phyloP scores from a whole-genome alignment of 1,140 invertebrate species.

The Eubasilissa regina region DNA sequence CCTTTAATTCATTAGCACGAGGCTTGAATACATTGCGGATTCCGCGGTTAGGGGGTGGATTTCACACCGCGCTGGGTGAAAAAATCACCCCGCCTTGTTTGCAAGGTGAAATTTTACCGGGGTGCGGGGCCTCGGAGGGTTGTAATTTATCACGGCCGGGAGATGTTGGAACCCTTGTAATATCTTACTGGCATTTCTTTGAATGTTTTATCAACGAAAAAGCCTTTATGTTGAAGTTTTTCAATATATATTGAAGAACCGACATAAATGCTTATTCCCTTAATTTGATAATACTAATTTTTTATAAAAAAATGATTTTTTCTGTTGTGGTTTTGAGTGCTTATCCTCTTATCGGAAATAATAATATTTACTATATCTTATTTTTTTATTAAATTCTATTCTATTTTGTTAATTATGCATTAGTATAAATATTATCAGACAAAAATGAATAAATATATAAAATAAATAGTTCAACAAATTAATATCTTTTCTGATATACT shows the following conservation, averaged over 20 bases:
- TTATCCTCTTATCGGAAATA: too few relatives aligned
- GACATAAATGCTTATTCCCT: too few relatives aligned
- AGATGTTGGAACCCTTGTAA: constrained; percentile 31
- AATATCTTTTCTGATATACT: too few relatives aligned
- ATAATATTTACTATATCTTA: too few relatives aligned
- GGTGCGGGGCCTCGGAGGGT: background rate
- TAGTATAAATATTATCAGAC: too few relatives aligned
- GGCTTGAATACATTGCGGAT: constrained; percentile 46
- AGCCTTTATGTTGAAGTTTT: background rate
- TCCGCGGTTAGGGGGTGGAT: constrained; percentile 22
- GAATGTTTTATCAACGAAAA: constrained; percentile 25
- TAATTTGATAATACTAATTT: too few relatives aligned
- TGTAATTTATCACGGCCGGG: constrained; percentile 28
- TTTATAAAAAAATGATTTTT: too few relatives aligned
- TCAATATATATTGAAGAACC: background rate
- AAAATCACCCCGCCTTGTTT: constrained; percentile 7
- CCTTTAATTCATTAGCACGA: constrained; percentile 57
- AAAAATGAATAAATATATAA: too few relatives aligned
- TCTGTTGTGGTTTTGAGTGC: too few relatives aligned
- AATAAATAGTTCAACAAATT: too few relatives aligned
- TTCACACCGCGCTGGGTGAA: constrained; percentile 9
- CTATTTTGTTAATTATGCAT: too few relatives aligned
- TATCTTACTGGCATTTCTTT: constrained; percentile 25
- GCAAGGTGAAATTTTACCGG: background rate
- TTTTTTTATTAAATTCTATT: too few relatives aligned